phyloP scores from a whole-genome alignment of 1,140 invertebrate species.

The Amyelois transitella region DNA sequence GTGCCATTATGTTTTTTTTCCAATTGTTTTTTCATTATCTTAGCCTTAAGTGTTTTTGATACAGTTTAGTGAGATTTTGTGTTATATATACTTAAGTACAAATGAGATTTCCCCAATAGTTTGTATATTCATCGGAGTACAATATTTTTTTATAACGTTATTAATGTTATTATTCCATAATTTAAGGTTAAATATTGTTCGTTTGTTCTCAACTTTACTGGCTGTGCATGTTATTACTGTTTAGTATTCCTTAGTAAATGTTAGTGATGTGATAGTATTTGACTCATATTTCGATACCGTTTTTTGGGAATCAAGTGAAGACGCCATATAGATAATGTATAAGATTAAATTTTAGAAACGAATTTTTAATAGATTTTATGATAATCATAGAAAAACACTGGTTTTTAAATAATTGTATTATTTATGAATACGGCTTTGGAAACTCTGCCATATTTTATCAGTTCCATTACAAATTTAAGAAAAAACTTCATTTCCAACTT shows the following conservation, averaged over 20 bases:
- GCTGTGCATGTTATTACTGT: not conserved
- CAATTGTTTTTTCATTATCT: not conserved
- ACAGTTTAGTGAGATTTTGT: no score
- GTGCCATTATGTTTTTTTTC: not conserved
- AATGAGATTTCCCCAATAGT: not conserved
- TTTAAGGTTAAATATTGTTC: not conserved
- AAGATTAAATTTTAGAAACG: no score
- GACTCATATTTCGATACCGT: not conserved
- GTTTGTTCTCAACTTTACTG: not conserved
- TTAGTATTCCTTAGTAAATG: not conserved
- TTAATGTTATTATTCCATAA: not conserved
- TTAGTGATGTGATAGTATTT: not conserved
- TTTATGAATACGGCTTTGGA: no score
- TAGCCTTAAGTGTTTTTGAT: no score
- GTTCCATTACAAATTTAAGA: no score
- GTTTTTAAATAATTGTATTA: no score
- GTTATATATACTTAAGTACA: not conserved
- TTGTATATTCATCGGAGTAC: not conserved
- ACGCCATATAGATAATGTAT: no score
- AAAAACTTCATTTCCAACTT: no score
- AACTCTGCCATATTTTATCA: no score
- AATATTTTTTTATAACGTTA: not conserved
- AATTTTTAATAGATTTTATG: no score
- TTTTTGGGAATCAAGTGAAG: no score
- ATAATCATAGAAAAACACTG: no score